Conservation (phyloP, 2,888 invertebrate species). For the Alsophila aescularia region DNA sequence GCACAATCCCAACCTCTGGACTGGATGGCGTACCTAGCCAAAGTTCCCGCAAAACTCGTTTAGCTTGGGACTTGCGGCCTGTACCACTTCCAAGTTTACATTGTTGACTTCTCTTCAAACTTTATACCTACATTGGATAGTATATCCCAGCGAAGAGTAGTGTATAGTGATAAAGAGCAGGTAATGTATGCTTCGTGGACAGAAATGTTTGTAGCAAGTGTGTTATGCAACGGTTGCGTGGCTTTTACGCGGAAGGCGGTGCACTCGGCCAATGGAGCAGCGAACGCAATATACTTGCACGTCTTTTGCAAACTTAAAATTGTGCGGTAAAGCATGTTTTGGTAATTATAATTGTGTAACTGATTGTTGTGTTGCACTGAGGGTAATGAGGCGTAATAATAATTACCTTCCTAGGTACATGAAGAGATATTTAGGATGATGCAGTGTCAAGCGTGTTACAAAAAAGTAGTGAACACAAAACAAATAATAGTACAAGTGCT, state of each 20-base stretch:
- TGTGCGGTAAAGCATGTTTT: slow-evolving; percentile 36
- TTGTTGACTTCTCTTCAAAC: slow-evolving; percentile 22
- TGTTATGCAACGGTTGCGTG: slow-evolving; percentile 73
- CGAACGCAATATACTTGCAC: slow-evolving; percentile 54
- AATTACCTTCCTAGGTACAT: no score
- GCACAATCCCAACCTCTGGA: slow-evolving; percentile 74
- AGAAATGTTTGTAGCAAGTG: slow-evolving; percentile 22
- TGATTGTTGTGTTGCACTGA: slow-evolving; percentile 14
- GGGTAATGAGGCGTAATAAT: background rate
- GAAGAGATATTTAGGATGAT: background rate
- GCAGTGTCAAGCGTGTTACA: no score
- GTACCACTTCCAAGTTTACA: slow-evolving; percentile 27
- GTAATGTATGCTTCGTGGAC: slow-evolving; percentile 35
- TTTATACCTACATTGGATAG: slow-evolving; percentile 46
- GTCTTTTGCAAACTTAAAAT: slow-evolving; percentile 54
- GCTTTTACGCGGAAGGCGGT: slow-evolving; percentile 75
- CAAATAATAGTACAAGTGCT: no score
- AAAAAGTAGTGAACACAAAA: no score
- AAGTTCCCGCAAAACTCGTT: slow-evolving; percentile 74
- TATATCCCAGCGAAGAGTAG: background rate
- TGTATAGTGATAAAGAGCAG: background rate
- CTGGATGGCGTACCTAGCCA: slow-evolving; percentile 54
- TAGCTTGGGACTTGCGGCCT: slow-evolving; percentile 50
- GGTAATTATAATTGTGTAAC: slow-evolving; percentile 30
- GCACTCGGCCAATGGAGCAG: slow-evolving; percentile 79